Evolutionary conservation across 2,113 vertebrate species (phyloP), one percentile per base, ranked within the genome.

Genomic region (Brachyhypopomus occidentalis): DNA sequence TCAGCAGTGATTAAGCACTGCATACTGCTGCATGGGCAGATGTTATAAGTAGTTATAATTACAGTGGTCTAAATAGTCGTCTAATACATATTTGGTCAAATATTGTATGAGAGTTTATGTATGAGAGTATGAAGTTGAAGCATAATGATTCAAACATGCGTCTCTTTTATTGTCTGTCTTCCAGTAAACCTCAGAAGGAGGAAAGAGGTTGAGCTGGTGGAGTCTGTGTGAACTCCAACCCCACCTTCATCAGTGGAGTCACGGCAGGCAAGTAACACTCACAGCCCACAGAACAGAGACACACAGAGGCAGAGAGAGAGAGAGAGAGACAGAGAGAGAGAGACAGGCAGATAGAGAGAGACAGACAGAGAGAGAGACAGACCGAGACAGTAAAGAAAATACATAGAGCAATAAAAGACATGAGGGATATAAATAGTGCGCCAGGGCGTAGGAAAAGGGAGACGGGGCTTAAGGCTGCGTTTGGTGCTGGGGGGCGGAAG

Each of bases 221-320:
- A 52, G 45, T 52, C 45, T 14, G 45, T 14, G 45, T 52, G 45
- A 52, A 14, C 12, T 14, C 12, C 12, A 81, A 81, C 85, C 83
- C 85, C 80, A 84, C 89, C 86, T 81, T 88, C 22, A 34, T 84
- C 48, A 84, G 84, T 92, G 88, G 90, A 87, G 19, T 2, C 6
- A 9, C 36, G 86, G 90, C 90, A 92, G 83, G 83, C 88, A 89
- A 89, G 84, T 85, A 86, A 89, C 23, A 67, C 22, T 82, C 69
- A 63, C 75, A 75, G 80, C 45, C 76, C 36, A 27, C 22, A 41
- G 63, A 70, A 84, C 79, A 60, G 74, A 81, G 72, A 45, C 16
- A 69, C 72, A n/a, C 52, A 36, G 6, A 58, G 73, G 2, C 80
- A 67, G 73, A 64, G 38, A 34, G 72, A 22, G 81, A 77, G 48